A percentile compares a stretch with the other conserved stretches of the same genome.
Conservation (phyloP, 2,797 vertebrate species). For the Lutjanus argentimaculatus region DNA sequence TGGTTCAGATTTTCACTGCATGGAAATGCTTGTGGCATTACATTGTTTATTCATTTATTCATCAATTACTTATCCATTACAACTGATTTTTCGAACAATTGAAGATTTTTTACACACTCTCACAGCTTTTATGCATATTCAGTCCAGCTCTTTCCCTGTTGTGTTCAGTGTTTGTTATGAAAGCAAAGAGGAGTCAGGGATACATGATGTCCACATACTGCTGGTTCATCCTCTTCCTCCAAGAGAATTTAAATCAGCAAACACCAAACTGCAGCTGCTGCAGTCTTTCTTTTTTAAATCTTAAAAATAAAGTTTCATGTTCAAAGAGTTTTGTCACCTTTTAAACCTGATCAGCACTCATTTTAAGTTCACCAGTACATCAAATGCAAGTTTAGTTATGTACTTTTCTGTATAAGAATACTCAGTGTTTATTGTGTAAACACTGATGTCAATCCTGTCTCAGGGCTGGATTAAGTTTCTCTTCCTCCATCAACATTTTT, state of each 20-base stretch:
- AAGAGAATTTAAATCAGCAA: constrained; percentile 3
- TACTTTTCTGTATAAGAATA: neutral
- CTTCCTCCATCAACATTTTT: neutral
- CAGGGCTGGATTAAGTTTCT: neutral
- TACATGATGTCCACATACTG: neutral
- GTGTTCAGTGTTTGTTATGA: neutral
- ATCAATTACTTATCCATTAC: too few species aligned
- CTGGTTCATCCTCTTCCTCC: constrained; percentile 18
- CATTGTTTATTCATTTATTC: too few species aligned
- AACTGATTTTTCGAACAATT: neutral
- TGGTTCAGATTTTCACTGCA: neutral
- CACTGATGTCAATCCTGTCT: neutral
- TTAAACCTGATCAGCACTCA: neutral
- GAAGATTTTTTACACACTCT: neutral
- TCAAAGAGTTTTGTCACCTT: too few species aligned
- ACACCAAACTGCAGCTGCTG: neutral
- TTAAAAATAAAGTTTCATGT: neutral
- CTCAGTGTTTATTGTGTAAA: constrained; percentile 22
- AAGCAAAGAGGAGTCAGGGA: neutral
- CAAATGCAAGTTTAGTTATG: neutral
- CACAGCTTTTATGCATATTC: neutral
- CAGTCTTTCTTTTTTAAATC: neutral
- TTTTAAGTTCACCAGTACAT: neutral
- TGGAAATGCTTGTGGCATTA: neutral
- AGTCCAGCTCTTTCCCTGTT: neutral